These are phyloP conservation scores for Scaptomyza cyrtandrae DNA, from an alignment of 2,888 invertebrate genomes.

Conservation along the genomic window DNA sequence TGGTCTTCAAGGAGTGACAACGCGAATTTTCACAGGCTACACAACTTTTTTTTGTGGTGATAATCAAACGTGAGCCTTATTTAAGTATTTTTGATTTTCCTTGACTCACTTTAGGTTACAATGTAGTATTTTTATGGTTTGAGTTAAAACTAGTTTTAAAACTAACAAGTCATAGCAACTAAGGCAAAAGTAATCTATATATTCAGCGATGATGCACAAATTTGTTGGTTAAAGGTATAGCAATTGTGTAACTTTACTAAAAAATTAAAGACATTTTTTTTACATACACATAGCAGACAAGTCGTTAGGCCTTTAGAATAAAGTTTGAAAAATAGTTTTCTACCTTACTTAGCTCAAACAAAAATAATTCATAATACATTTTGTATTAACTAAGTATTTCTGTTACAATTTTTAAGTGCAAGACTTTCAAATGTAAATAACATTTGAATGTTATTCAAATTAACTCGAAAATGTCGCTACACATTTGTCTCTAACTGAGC, in stretches of 20 bases:
- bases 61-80: background rate
- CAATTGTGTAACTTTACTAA: too few relatives aligned
- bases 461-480: background rate
- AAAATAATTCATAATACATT: background rate
- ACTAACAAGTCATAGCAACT: background rate
- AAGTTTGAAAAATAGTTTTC: background rate
- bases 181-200: background rate
- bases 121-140: background rate
- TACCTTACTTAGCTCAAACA: background rate
- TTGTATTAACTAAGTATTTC: background rate
- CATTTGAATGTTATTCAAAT: background rate
- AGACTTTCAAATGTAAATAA: background rate
- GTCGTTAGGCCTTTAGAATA: background rate
- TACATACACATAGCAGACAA: too few relatives aligned
- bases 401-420: background rate
- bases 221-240: too few relatives aligned
- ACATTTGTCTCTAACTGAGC: background rate
- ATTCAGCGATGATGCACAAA: background rate
- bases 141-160: too few relatives aligned
- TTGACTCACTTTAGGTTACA: background rate
- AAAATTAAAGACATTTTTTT: too few relatives aligned
- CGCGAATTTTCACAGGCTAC: constrained; percentile 12
- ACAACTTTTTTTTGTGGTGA: background rate
- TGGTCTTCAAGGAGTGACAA: constrained; percentile 31
- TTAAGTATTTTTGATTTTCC: constrained; percentile 1